Evolutionary conservation across 2,888 invertebrate genomes (phyloP), one percentile per base, ranked within the genome.

Genomic region (Apeira syringaria): DNA sequence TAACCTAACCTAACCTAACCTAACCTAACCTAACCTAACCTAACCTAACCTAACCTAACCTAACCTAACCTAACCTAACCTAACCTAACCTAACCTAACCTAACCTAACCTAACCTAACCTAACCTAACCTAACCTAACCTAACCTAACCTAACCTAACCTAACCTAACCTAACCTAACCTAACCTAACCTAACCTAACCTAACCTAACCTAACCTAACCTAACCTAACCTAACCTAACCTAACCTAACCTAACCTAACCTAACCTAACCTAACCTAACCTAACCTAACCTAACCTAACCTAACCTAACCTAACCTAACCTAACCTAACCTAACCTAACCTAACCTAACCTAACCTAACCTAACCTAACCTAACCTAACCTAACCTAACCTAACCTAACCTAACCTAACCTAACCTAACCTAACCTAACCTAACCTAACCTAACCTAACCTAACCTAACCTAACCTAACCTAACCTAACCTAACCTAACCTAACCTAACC

Each of bases 1-100:
- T 45, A 45, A 45, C 46, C 46, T 40, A 46, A 40, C 40, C 46
- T 36, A 46, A 46, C 46, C 46, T 46, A 46, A 40, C 46, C 46
- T 40, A 46, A 46, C 39, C 46, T 37, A 37, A 46, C 37, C 46
- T 33, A 36, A 45, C 36, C 45, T 31, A 31, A 45, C 30, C 38
- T 32, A 31, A 43, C 36, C 43, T 37, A 35, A 42, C 35, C 44
- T 38, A 44, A 44, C 44, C 47, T 42, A 47, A 42, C 42, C 42
- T 42, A 42, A 38, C 47, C 42, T 39, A 47, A 42, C 42, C 42
- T 42, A 43, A 42, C 42, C 42, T 30, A 42, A 42, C 42, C 30
- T 30, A 42, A 35, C 35, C 42, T 35, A 34, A 35, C 42, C 35
- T 42, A 35, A 35, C 42, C 35, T 35, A 42, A 42, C 42, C 35